These are phyloP conservation scores for Reticulitermes lucifugus DNA, from an alignment of 2,888 invertebrate species.

Conservation along the genomic window DNA sequence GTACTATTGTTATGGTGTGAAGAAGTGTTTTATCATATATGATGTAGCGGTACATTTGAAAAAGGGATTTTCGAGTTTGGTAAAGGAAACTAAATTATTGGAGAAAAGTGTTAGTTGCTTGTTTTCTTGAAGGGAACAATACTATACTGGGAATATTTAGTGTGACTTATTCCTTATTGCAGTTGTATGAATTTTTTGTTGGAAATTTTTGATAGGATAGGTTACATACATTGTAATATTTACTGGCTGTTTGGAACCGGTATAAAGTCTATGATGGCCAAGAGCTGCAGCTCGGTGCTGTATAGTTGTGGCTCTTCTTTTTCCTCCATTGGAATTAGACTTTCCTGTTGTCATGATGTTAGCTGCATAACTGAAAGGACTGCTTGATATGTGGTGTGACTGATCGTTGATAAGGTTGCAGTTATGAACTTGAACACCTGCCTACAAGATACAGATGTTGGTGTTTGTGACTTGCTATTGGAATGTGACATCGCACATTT, in stretches of 20 bases:
- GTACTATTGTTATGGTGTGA: conserved; percentile 14
- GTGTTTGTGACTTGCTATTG: background rate
- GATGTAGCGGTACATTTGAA: background rate
- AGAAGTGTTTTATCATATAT: background rate
- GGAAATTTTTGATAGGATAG: background rate
- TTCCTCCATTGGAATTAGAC: background rate
- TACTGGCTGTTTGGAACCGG: background rate
- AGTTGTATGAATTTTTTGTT: background rate
- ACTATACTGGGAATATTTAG: background rate
- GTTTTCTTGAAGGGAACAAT: background rate
- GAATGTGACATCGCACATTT: background rate
- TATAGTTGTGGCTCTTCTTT: background rate
- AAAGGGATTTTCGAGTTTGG: background rate
- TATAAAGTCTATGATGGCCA: background rate
- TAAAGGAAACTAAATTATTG: background rate
- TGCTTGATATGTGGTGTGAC: background rate
- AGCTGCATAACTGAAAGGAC: background rate
- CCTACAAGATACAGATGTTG: background rate
- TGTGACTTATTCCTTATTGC: conserved; percentile 21
- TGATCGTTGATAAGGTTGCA: no score
- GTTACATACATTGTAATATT: background rate
- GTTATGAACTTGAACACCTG: background rate
- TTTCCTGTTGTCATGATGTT: background rate
- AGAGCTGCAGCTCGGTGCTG: background rate
- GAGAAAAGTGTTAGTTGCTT: background rate